Evolutionary conservation across 2,797 vertebrate genomes (phyloP).

Genomic region (Sebastes kiyomatsui): DNA sequence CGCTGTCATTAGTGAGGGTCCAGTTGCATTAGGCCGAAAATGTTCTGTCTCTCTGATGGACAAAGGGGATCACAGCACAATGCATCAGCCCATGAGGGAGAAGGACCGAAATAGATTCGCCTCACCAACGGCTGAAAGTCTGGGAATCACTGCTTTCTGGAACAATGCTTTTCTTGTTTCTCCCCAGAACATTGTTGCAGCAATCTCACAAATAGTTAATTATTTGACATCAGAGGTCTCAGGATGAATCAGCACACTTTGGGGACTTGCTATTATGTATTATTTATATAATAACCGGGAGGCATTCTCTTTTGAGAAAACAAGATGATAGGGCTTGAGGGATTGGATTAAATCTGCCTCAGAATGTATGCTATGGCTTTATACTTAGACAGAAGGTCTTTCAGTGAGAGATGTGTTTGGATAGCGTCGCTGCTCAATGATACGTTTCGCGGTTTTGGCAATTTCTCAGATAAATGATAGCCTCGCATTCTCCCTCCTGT

Average conservation of each 20-base stretch:
- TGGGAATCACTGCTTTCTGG: slow-evolving; percentile 41
- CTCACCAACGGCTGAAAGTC: slow-evolving; percentile 47
- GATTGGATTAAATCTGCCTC: slow-evolving; percentile 4
- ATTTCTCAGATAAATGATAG: slow-evolving; percentile 35
- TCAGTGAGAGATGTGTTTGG: slow-evolving; percentile 22
- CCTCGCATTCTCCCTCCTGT: neutral
- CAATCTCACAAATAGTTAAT: slow-evolving; percentile 18
- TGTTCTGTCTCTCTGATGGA: slow-evolving; percentile 75
- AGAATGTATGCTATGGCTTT: neutral
- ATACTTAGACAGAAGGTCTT: slow-evolving; percentile 18
- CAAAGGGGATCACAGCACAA: slow-evolving; percentile 73
- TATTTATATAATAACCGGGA: slow-evolving; percentile 1
- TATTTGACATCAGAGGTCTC: slow-evolving; percentile 1
- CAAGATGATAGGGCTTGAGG: slow-evolving; percentile 5
- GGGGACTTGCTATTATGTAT: neutral
- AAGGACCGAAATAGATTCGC: slow-evolving; percentile 66
- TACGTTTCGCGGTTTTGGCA: slow-evolving; percentile 24
- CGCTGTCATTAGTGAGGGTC: slow-evolving; percentile 77
- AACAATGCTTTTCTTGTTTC: slow-evolving; percentile 16
- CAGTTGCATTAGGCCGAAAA: slow-evolving; percentile 77
- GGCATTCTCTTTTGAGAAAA: slow-evolving; percentile 7
- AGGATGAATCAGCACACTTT: neutral
- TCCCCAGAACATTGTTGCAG: neutral
- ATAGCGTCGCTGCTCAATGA: slow-evolving; percentile 18
- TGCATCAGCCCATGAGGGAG: slow-evolving; percentile 56